Evolutionary conservation across 2,888 invertebrate species (phyloP).

Genomic region (Achlya flavicornis): DNA sequence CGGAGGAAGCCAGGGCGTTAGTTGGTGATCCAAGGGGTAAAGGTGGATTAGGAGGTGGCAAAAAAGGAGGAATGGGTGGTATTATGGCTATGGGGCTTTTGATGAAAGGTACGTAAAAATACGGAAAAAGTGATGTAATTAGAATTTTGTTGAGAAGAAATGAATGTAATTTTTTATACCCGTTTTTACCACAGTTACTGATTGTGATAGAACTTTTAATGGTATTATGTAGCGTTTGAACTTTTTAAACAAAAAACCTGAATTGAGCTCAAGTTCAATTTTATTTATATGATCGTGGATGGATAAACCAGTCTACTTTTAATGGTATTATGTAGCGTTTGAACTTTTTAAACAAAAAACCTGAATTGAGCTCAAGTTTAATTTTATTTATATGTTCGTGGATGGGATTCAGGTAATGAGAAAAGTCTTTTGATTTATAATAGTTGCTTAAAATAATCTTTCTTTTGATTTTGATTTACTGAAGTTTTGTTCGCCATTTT

Average conservation of each 20-base stretch:
- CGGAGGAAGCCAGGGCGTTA: constrained; percentile 83
- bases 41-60: constrained; percentile 77
- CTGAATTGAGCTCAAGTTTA: neutral
- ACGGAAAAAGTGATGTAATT: neutral
- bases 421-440: no score
- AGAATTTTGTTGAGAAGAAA: neutral
- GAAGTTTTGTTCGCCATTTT: no score
- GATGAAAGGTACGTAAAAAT: constrained; percentile 84
- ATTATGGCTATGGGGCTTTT: constrained; percentile 83
- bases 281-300: no score
- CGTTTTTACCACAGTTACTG: neutral
- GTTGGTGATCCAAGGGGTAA: constrained; percentile 81
- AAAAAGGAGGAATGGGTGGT: constrained; percentile 80
- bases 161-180: neutral
- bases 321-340: neutral
- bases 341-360: neutral
- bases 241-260: neutral
- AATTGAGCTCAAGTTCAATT: neutral
- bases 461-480: no score
- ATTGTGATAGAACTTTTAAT: neutral
- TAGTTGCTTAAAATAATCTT: no score
- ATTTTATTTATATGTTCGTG: neutral
- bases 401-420: no score
- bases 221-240: no score
- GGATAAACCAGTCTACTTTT: no score